Base-by-base conservation (phyloP, 2,113 vertebrate species). In the Calyptommatus sinebrachiatus region DNA sequence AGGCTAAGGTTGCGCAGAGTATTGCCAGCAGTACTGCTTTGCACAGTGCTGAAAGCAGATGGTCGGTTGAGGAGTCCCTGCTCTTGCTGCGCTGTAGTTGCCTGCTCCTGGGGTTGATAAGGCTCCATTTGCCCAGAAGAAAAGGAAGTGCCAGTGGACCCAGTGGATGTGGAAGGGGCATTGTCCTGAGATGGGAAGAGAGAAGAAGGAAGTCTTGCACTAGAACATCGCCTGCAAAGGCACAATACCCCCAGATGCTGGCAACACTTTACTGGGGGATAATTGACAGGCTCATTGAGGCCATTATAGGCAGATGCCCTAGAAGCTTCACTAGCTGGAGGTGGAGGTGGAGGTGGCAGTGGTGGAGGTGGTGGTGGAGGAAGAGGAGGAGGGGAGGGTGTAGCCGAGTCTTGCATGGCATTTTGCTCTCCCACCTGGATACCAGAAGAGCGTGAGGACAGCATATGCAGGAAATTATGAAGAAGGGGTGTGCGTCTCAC, bases 401-500 rank as follows among this genome's bases (percentile, higher is more conserved):
- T 97, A 73, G 92, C 95, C 12, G 82, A 94, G 73, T 98, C 97
- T 72, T 94, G 94, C 45, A 94, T 93, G 78, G 96, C 96, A 60
- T 93, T 92, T 95, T 96, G 96, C 90, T 98, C 98, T 74, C 95
- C 95, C 26, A 95, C 90, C 93, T 96, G 96, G 84, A 95, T 96
- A 84, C 96, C 96, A 1, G 97, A 97, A 24, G 97, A 97, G 87
- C 98, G 98, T 16, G 97, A 99, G 41, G 98, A 99, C 92, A 99
- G 92, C 94, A 99, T 99, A 93, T 99, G 98, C 84, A 99, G 96
- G 93, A 99, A 99, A 94, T 99, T 99, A 95, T 99, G 98, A 76
- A 99, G 97, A 81, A 99, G 97, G 69, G 98, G 98, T 0, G 98
- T 99, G 83, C 98, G 97, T 45, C 98, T 97, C 77, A 99, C 97